Conservation (phyloP, 2,888 invertebrate species). For the Hypena proboscidalis region DNA sequence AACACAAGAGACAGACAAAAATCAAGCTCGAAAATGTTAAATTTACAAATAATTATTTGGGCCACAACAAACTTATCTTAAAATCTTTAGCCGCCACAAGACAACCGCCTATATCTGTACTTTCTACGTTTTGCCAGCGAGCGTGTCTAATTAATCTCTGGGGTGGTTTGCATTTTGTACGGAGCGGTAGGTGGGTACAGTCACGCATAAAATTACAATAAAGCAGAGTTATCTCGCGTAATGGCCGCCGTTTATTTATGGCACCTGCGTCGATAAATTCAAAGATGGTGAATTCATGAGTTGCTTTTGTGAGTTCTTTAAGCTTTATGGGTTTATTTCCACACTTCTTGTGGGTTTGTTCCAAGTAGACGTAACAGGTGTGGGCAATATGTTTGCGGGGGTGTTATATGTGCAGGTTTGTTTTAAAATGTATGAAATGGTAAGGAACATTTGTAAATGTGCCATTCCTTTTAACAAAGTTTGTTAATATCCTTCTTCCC, state of each 20-base stretch:
- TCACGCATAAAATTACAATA: slow-evolving; percentile 74
- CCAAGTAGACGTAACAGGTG: not conserved
- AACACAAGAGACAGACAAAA: not conserved
- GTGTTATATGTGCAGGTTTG: too few relatives aligned
- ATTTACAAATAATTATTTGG: slow-evolving; percentile 2
- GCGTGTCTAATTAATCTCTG: slow-evolving; percentile 44
- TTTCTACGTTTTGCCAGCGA: slow-evolving; percentile 16
- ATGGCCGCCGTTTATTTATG: slow-evolving; percentile 68
- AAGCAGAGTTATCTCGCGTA: slow-evolving; percentile 67
- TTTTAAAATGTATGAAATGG: too few relatives aligned
- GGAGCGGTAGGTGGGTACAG: slow-evolving; percentile 54
- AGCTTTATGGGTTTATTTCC: slow-evolving; percentile 29
- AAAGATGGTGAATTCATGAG: slow-evolving; percentile 38
- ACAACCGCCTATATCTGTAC: slow-evolving; percentile 15
- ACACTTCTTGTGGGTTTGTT: slow-evolving; percentile 13
- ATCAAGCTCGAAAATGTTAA: not conserved
- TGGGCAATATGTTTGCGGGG: too few relatives aligned
- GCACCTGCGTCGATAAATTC: slow-evolving; percentile 54
- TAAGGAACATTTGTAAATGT: too few relatives aligned
- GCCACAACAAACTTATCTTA: slow-evolving; percentile 6
- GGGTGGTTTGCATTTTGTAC: slow-evolving; percentile 45
- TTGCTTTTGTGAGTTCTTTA: slow-evolving; percentile 23
- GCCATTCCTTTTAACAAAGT: too few relatives aligned
- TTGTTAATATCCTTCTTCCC: too few relatives aligned
- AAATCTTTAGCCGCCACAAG: slow-evolving; percentile 8